phyloP scores from a whole-genome alignment of 2,113 vertebrate genomes.

The Corythoichthys intestinalis region DNA sequence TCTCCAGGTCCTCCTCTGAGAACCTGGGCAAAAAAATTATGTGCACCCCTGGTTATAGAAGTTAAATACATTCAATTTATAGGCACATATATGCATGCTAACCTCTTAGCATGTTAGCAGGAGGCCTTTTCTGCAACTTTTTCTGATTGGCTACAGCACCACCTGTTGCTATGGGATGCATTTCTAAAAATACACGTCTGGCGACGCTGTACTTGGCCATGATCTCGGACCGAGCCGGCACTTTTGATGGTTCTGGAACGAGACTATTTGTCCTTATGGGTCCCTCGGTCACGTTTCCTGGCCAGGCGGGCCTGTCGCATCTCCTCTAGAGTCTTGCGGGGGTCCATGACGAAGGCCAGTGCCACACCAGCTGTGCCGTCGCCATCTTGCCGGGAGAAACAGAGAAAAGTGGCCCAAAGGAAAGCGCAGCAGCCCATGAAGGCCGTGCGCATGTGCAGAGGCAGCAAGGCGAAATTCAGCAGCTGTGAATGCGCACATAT shows the following conservation, averaged over 20 bases:
- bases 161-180: background rate
- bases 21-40: too few relatives aligned
- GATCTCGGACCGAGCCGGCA: background rate
- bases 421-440: constrained; percentile 88
- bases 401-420: constrained; percentile 88
- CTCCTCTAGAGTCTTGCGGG: constrained; percentile 59
- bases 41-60: background rate
- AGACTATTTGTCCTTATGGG: constrained; percentile 38
- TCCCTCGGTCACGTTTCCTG: constrained; percentile 20
- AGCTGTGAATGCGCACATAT: constrained; percentile 66
- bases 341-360: constrained; percentile 64
- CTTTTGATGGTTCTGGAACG: background rate
- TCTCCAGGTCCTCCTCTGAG: too few relatives aligned
- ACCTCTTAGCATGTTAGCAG: background rate
- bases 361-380: constrained; percentile 78
- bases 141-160: background rate
- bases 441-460: constrained; percentile 79
- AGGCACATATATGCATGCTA: background rate
- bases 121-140: background rate
- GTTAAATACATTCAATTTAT: background rate
- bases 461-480: constrained; percentile 85
- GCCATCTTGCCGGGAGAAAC: constrained; percentile 83
- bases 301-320: constrained; percentile 44
- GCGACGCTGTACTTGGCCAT: background rate
- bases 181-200: background rate